These are phyloP conservation scores for Lonchura striata DNA, from an alignment of 2,113 vertebrate species.

Conservation along the genomic window DNA sequence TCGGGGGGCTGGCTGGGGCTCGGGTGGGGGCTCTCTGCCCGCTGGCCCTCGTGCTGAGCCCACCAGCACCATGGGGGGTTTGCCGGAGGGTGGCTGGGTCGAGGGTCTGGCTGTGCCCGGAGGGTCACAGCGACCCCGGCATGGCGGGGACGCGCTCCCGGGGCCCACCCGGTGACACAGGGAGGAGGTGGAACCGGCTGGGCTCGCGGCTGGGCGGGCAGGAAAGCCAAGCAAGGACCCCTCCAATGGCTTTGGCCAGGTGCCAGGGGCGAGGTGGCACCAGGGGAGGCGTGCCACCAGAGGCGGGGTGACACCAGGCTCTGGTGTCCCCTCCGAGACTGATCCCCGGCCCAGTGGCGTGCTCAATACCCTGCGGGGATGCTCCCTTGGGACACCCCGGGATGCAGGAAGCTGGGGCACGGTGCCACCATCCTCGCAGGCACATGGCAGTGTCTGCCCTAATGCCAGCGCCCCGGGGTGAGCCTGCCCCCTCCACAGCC, in stretches of 20 bases:
- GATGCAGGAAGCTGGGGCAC: fast-evolving
- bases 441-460: background rate
- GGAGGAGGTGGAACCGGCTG: fast-evolving
- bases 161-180: fast-evolving
- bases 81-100: background rate
- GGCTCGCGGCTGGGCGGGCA: fast-evolving
- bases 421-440: no score
- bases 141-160: fast-evolving
- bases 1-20: background rate
- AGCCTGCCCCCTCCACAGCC: background rate
- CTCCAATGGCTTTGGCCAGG: no score
- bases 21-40: background rate
- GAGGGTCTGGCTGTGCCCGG: background rate
- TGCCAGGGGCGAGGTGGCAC: background rate
- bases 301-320: background rate
- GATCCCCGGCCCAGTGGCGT: fast-evolving
- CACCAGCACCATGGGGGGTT: background rate
- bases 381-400: background rate
- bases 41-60: background rate
- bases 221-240: background rate
- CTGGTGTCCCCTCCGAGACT: background rate
- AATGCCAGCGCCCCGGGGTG: fast-evolving
- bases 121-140: background rate
- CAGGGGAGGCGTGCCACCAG: background rate
- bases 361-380: background rate